A percentile compares a stretch with the other conserved stretches of the same genome.
Conservation (phyloP, 2,113 vertebrate genomes). For the Apeltes quadracus region DNA sequence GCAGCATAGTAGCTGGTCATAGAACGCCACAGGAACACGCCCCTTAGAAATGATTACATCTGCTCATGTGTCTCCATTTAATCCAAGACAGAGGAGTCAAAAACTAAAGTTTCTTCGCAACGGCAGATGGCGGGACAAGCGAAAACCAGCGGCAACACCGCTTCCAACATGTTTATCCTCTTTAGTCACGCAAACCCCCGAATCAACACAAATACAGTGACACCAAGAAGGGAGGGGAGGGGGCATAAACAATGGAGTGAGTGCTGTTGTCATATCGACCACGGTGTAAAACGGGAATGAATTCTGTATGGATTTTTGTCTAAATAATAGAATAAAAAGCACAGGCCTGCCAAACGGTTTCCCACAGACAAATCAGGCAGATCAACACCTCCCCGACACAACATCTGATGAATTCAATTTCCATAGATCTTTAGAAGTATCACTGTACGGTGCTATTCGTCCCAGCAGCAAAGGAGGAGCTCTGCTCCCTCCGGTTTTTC, state of each 20-base stretch:
- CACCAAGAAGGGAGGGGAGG: neutral
- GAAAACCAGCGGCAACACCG: slow-evolving; percentile 20
- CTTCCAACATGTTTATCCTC: slow-evolving; percentile 47
- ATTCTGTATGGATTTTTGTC: neutral
- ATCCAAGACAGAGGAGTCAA: neutral
- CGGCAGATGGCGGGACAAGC: slow-evolving; percentile 50
- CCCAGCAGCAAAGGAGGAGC: neutral
- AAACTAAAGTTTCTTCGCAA: slow-evolving; percentile 24
- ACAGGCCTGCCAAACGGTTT: neutral
- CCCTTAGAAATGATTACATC: neutral
- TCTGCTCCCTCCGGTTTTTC: neutral
- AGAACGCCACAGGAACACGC: too few species aligned
- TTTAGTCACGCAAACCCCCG: slow-evolving; percentile 27
- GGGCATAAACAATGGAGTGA: neutral
- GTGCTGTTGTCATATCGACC: neutral
- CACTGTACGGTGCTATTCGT: neutral
- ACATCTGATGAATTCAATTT: neutral
- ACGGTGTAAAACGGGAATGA: neutral
- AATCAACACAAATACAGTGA: slow-evolving; percentile 16
- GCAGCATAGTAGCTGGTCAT: too few species aligned
- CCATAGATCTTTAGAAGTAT: neutral
- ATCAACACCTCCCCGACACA: neutral
- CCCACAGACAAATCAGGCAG: neutral
- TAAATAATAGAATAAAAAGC: neutral
- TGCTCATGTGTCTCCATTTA: neutral